Evolutionary conservation across 1,140 invertebrate genomes (phyloP).

Genomic region (Metopolophium dirhodum): DNA sequence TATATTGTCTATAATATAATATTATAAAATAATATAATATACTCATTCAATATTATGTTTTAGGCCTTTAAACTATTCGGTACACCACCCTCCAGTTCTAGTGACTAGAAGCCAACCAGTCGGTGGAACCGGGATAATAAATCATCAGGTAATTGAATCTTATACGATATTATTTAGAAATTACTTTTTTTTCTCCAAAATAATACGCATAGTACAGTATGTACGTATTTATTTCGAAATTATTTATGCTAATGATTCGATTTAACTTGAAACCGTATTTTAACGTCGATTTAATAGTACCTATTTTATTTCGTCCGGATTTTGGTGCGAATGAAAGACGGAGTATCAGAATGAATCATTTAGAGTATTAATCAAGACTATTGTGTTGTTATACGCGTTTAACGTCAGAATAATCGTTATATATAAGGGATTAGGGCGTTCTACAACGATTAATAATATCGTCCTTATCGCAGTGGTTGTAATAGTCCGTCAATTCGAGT

Average conservation of each 20-base stretch:
- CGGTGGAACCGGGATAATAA: neutral
- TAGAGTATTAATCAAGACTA: slow-evolving; percentile 17
- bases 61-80: slow-evolving; percentile 20
- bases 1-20: neutral
- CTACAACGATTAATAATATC: slow-evolving; percentile 26
- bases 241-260: neutral
- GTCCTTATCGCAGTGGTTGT: neutral
- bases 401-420: slow-evolving; percentile 14
- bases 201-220: neutral
- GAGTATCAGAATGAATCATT: slow-evolving; percentile 13
- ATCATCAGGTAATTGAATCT: slow-evolving; percentile 26
- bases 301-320: neutral
- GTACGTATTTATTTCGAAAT: neutral
- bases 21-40: too few relatives aligned
- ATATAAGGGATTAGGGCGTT: neutral
- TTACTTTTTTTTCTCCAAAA: neutral
- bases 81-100: slow-evolving; percentile 20
- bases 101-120: slow-evolving; percentile 27
- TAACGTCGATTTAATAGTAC: neutral
- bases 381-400: neutral
- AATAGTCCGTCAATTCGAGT: neutral
- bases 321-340: neutral
- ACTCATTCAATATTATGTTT: neutral
- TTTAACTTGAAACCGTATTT: neutral
- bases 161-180: neutral